These are phyloP conservation scores for Brachyalestes nurse DNA, from an alignment of 2,797 vertebrate species.

Conservation along the genomic window DNA sequence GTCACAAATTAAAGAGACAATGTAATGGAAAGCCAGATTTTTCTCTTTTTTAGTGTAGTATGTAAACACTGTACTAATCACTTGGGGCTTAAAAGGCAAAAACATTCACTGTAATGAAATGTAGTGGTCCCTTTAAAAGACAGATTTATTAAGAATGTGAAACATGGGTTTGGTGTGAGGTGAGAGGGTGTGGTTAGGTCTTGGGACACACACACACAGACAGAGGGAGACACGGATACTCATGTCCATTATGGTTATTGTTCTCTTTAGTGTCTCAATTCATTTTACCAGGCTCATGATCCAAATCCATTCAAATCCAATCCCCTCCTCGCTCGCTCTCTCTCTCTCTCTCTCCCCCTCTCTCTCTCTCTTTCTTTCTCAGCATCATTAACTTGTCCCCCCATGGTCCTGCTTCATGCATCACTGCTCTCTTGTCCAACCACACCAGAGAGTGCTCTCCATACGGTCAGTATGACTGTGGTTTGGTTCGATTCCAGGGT, in stretches of 20 bases:
- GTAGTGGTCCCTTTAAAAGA: no score
- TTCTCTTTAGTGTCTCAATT: slow-evolving; percentile 62
- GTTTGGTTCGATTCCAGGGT: slow-evolving; percentile 43
- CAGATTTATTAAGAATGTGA: no score
- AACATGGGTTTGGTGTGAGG: slow-evolving; percentile 26
- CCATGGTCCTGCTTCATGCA: background rate
- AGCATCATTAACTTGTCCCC: slow-evolving; percentile 39
- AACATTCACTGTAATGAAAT: no score
- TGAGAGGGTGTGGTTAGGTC: slow-evolving; percentile 55
- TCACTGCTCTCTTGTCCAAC: slow-evolving; percentile 9
- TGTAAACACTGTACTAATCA: no score
- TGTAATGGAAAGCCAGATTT: background rate
- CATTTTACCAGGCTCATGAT: slow-evolving; percentile 60
- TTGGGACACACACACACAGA: slow-evolving; percentile 52
- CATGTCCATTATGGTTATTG: slow-evolving; percentile 61
- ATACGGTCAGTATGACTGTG: slow-evolving; percentile 18
- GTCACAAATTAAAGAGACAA: background rate
- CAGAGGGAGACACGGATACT: slow-evolving; percentile 24
- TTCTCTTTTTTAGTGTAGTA: no score
- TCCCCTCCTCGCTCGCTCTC: background rate
- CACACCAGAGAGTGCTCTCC: slow-evolving; percentile 3
- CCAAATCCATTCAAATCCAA: slow-evolving; percentile 55
- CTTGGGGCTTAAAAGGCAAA: no score
- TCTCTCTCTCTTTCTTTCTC: slow-evolving; percentile 6
- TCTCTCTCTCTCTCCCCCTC: background rate